Evolutionary conservation across 2,888 invertebrate genomes (phyloP).

Genomic region (Nycteola revayana): DNA sequence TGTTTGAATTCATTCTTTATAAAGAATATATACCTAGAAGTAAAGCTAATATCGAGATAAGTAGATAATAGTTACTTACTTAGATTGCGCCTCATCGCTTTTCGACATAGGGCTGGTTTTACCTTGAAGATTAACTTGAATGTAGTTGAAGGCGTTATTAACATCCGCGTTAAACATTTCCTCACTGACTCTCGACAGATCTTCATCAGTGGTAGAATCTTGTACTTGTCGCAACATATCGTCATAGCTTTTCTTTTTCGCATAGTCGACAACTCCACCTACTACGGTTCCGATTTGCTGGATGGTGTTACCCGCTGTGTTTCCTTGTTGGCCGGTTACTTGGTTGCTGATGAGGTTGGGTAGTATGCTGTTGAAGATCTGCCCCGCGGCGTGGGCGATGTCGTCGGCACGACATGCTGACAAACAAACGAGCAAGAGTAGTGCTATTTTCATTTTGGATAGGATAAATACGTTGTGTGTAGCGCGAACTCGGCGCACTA

Average conservation of each 20-base stretch:
- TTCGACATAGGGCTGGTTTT: conserved; percentile 86
- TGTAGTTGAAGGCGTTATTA: conserved; percentile 87
- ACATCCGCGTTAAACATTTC: conserved; percentile 86
- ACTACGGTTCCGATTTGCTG: conserved; percentile 73
- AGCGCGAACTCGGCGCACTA: conserved; percentile 69
- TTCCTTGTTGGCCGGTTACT: conserved; percentile 64
- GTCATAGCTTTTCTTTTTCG: conserved; percentile 74
- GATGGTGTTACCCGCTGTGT: conserved; percentile 65
- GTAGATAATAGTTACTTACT: conserved; percentile 84
- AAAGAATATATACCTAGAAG: too few species aligned
- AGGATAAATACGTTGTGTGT: conserved; percentile 54
- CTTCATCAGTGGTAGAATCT: conserved; percentile 84
- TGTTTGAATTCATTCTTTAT: too few species aligned
- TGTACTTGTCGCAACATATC: conserved; percentile 67
- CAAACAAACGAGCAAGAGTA: conserved; percentile 52
- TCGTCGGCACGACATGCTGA: conserved; percentile 61
- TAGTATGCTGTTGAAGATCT: conserved; percentile 71
- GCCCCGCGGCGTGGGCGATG: conserved; percentile 66
- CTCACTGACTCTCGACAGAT: conserved; percentile 87
- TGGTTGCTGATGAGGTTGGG: conserved; percentile 66
- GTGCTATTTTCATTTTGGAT: conserved; percentile 58
- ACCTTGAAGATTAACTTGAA: conserved; percentile 88
- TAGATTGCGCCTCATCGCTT: conserved; percentile 87
- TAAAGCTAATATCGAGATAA: too few species aligned
- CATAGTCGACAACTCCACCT: conserved; percentile 74